These are phyloP conservation scores for Pseudochaenichthys georgianus DNA, from an alignment of 2,797 vertebrate species.

Conservation along the genomic window DNA sequence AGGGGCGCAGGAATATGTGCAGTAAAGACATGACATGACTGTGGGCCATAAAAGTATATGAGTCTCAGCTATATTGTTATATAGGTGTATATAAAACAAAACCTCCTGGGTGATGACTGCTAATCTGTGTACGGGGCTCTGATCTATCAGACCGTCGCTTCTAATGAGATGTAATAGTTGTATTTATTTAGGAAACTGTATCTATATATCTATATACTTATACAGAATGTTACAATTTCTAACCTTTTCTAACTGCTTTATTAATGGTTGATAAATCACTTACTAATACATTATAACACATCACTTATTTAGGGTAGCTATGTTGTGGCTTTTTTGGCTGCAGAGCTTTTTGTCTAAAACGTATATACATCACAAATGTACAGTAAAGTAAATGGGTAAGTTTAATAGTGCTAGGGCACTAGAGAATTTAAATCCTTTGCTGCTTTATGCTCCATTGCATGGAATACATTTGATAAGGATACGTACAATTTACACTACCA, in stretches of 20 bases:
- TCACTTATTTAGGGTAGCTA: background rate
- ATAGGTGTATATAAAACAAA: conserved; percentile 6
- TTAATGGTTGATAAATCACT: conserved; percentile 1
- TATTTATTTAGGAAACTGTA: conserved; percentile 5
- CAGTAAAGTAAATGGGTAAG: background rate
- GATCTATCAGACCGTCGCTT: background rate
- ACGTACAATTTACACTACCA: background rate
- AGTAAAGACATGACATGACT: conserved; percentile 41
- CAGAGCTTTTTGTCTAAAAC: background rate
- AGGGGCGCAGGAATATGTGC: conserved; percentile 61
- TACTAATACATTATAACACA: background rate
- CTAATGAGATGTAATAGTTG: background rate
- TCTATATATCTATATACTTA: background rate
- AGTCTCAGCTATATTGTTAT: conserved; percentile 55
- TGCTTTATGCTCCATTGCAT: background rate
- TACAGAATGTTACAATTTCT: conserved; percentile 9
- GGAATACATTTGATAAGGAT: background rate
- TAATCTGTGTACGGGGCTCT: conserved; percentile 21
- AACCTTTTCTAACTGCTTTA: conserved; percentile 6
- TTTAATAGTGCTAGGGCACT: background rate
- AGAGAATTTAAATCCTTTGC: background rate
- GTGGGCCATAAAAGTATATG: conserved; percentile 29
- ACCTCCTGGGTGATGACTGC: conserved; percentile 13
- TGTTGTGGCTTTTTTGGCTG: background rate
- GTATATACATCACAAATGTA: background rate